These are phyloP conservation scores for Nomada goodeniana DNA, from an alignment of 2,888 invertebrate genomes.

Conservation along the genomic window DNA sequence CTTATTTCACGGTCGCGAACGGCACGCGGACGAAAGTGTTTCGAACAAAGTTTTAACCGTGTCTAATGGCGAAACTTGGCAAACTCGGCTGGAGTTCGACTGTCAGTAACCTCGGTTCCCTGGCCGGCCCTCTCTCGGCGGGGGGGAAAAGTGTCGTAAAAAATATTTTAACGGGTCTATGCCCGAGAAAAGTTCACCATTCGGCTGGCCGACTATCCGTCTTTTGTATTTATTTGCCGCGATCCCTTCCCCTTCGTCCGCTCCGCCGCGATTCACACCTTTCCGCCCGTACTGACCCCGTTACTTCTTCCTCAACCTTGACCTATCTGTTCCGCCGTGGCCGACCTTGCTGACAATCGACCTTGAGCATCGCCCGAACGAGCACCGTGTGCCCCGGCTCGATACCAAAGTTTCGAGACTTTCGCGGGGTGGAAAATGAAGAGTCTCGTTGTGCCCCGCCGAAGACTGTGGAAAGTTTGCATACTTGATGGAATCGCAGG, in stretches of 20 bases:
- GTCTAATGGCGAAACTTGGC: conserved; percentile 83
- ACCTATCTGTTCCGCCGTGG: conserved; percentile 55
- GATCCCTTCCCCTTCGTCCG: conserved; percentile 58
- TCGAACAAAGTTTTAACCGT: conserved; percentile 83
- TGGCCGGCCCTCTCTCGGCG: conserved; percentile 28
- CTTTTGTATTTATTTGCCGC: conserved; percentile 68
- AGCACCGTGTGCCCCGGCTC: conserved; percentile 53
- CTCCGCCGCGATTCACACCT: conserved; percentile 40
- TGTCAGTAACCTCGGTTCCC: conserved; percentile 76
- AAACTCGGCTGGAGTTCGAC: conserved; percentile 79
- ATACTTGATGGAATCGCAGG: conserved; percentile 44
- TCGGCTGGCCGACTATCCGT: conserved; percentile 62
- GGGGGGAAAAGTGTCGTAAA: conserved; percentile 70
- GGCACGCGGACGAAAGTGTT: conserved; percentile 82
- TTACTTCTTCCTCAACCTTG: conserved; percentile 60
- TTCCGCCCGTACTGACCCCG: neutral
- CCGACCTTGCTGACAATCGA: conserved; percentile 63
- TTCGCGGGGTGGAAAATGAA: conserved; percentile 65
- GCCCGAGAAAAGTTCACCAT: conserved; percentile 73
- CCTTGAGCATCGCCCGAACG: conserved; percentile 66
- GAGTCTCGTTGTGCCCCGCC: conserved; percentile 64
- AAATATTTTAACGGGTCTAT: conserved; percentile 72
- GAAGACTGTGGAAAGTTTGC: conserved; percentile 62
- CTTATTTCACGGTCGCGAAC: conserved; percentile 81
- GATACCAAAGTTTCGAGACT: conserved; percentile 71